Percentiles rank a stretch among this genome's conserved stretches.
Evolutionary conservation across 2,888 invertebrate genomes (phyloP).

Genomic region (Poecilus cupreus): DNA sequence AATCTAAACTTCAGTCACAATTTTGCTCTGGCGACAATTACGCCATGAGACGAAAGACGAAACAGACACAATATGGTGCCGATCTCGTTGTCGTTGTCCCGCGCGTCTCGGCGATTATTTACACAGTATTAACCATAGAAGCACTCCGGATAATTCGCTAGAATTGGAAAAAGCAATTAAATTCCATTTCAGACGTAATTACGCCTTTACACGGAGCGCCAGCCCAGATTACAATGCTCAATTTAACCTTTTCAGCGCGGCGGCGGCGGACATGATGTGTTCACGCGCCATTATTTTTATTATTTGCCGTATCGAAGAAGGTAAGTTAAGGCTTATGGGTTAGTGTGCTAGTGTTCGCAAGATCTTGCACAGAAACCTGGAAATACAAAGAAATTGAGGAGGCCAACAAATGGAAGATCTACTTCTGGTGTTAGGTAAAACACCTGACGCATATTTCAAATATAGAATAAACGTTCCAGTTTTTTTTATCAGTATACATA

Average conservation of each 20-base stretch:
- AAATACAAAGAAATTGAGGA: too few relatives aligned
- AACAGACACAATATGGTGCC: conserved; percentile 10
- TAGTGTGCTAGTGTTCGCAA: conserved; percentile 20
- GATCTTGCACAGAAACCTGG: neutral
- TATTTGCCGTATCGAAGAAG: conserved; percentile 54
- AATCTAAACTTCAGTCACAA: too few relatives aligned
- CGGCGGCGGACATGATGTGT: conserved; percentile 42
- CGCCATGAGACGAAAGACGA: neutral
- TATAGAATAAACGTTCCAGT: too few relatives aligned
- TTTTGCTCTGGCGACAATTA: too few relatives aligned
- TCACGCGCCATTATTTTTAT: conserved; percentile 59
- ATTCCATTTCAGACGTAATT: conserved; percentile 62
- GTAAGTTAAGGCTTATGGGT: conserved; percentile 21
- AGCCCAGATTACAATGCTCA: conserved; percentile 62
- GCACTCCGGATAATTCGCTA: conserved; percentile 54
- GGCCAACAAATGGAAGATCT: too few relatives aligned
- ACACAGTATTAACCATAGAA: conserved; percentile 58
- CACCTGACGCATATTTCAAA: too few relatives aligned
- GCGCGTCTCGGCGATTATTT: conserved; percentile 51
- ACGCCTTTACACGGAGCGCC: conserved; percentile 59
- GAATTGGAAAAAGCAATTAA: conserved; percentile 62
- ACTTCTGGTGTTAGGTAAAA: too few relatives aligned
- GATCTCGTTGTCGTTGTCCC: conserved; percentile 43
- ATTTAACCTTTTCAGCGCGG: conserved; percentile 61
- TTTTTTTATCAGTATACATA: too few relatives aligned